Evolutionary conservation across 2,113 vertebrate genomes (phyloP).

Genomic region (Tragelaphus buxtoni): DNA sequence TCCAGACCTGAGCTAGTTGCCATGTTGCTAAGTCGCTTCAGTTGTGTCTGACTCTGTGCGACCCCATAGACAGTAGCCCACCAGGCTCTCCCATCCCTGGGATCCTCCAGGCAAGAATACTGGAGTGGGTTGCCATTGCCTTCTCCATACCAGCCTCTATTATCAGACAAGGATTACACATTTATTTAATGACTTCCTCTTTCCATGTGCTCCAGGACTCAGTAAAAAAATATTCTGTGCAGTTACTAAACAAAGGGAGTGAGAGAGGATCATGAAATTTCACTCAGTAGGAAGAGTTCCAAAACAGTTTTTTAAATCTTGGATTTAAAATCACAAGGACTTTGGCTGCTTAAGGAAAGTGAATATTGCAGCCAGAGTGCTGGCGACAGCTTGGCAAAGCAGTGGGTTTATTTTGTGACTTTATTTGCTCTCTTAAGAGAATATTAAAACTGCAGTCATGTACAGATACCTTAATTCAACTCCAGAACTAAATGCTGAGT

Average conservation of each 20-base stretch:
- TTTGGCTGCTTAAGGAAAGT: not conserved
- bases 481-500: conserved; percentile 15
- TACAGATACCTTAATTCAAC: conserved; percentile 16
- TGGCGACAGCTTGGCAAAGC: not conserved
- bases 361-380: not conserved
- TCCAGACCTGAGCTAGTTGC: conserved; percentile 15
- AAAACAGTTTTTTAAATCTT: not conserved
- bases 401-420: not conserved
- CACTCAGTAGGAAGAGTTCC: not conserved
- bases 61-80: no score
- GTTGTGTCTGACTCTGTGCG: no score
- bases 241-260: not conserved
- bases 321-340: not conserved
- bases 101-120: no score
- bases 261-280: not conserved
- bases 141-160: not conserved
- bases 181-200: not conserved
- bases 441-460: not conserved
- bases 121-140: no score
- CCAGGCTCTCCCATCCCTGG: no score
- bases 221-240: not conserved
- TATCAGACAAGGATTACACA: not conserved
- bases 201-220: not conserved
- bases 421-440: conserved; percentile 10
- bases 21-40: no score